Evolutionary conservation across 92 coral and sea anemone genomes (phyloP).

Genomic region (Isaurus tuberculatus): DNA sequence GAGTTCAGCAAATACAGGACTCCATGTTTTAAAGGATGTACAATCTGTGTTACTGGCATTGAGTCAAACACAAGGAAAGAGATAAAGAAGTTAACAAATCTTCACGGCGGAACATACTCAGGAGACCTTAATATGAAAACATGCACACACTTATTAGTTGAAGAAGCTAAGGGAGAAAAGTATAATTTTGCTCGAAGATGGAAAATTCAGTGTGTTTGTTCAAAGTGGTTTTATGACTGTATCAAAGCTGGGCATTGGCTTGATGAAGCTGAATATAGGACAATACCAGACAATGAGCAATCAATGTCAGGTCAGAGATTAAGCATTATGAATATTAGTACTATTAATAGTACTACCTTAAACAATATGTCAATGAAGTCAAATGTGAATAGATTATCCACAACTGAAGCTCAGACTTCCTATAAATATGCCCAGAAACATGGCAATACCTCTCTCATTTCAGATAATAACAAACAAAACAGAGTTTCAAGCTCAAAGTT

Average conservation of each 20-base stretch:
- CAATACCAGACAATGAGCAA: constrained; percentile 69
- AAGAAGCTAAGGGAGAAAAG: constrained; percentile 86
- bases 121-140: constrained; percentile 87
- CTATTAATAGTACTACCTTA: constrained; percentile 55
- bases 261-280: constrained; percentile 73
- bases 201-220: constrained; percentile 88
- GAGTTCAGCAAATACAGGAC: constrained; percentile 73
- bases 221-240: constrained; percentile 93
- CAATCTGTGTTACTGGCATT: constrained; percentile 91
- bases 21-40: constrained; percentile 89
- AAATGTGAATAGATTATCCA: constrained; percentile 50
- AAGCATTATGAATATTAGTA: constrained; percentile 49
- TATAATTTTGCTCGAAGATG: constrained; percentile 88
- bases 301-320: constrained; percentile 68
- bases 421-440: constrained; percentile 86
- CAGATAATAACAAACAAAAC: constrained; percentile 51
- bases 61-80: constrained; percentile 77
- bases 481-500: constrained; percentile 27
- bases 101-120: constrained; percentile 87
- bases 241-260: constrained; percentile 85
- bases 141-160: constrained; percentile 90
- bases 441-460: constrained; percentile 74
- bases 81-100: constrained; percentile 59
- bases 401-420: constrained; percentile 89
- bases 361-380: constrained; percentile 45